phyloP scores from a whole-genome alignment of 64 coral and sea anemone species.

The Montipora cactus region DNA sequence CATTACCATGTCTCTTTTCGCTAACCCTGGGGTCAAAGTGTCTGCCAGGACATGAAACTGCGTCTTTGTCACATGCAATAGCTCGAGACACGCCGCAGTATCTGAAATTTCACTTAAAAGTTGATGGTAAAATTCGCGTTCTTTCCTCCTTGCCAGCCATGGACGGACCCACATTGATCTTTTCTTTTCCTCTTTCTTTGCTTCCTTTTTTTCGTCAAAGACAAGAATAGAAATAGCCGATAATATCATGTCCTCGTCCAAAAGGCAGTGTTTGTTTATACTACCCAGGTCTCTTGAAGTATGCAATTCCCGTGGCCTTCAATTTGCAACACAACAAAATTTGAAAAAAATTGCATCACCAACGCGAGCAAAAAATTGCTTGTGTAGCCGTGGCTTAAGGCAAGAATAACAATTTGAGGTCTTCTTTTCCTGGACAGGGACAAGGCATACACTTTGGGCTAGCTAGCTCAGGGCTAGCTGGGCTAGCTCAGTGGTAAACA shows the following conservation, averaged over 20 bases:
- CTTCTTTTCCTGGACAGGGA: no score
- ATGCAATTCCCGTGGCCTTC: not conserved
- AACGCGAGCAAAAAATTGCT: no score
- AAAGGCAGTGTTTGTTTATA: conserved; percentile 4
- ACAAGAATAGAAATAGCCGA: conserved; percentile 4
- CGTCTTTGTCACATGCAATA: conserved; percentile 29
- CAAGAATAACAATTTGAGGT: no score
- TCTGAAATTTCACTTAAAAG: conserved; percentile 41
- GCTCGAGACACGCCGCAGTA: conserved; percentile 9
- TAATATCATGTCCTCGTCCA: not conserved
- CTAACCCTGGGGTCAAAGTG: not conserved
- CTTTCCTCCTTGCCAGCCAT: conserved; percentile 33
- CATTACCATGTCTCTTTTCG: conserved; percentile 36
- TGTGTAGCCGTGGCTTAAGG: no score
- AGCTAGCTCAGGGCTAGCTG: no score
- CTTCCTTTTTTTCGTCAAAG: not conserved
- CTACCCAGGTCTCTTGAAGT: not conserved
- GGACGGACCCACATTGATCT: conserved; percentile 31
- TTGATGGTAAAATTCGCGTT: conserved; percentile 18
- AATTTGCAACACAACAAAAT: not conserved
- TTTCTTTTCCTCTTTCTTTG: conserved; percentile 23
- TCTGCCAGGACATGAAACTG: conserved; percentile 24
- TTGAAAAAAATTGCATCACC: no score
- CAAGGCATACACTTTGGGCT: no score
- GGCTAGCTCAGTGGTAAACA: no score